Evolutionary conservation across 2,888 invertebrate species (phyloP), one percentile per base, ranked within the genome.

Genomic region (Lasioglossum zephyrum): DNA sequence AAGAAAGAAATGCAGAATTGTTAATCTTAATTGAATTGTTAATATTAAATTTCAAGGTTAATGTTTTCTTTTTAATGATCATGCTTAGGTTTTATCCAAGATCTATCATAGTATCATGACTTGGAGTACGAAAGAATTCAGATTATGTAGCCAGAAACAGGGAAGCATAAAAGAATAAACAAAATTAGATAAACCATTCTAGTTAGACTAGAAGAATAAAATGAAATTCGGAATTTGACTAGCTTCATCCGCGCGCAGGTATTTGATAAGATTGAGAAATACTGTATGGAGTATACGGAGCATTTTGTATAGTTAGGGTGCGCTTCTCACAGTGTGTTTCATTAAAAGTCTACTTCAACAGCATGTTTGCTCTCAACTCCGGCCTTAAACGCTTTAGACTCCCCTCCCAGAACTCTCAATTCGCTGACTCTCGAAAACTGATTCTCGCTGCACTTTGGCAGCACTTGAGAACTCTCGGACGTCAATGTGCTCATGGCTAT

Each of bases 351-450:
- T 39, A 69, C n/a, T 69, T 69, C 39, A 69, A 39, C 39, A 18
- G 69, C 39, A 22, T 39, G 69, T 73, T 47, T 47, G 73, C 66
- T 49, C 26, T 69, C 66, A n/a, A 47, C 39, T 8, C 47, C 36
- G 13, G n/a, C 31, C n/a, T 36, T 49, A 76, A 76, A 69, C 72
- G 49, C 41, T 41, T 31, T 73, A 53, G 41, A 31, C 49, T 77
- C 49, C 16, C 16, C 26, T n/a, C 53, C 18, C 22, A 63, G 60
- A 76, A 44, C 60, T 77, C 69, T 77, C 66, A 49, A 77, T 36
- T 47, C 49, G 66, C 77, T 47, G 76, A 77, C 76, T 66, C 66
- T 77, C 36, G 36, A 77, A 77, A 69, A 69, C 36, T 77, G 77
- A 77, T 44, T 77, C 78, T 57, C 57, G 53, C 39, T 72, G 53